Percentiles rank a stretch among this genome's conserved stretches.
Evolutionary conservation across 2,888 invertebrate genomes (phyloP).

Genomic region (Galerucella pusilla): DNA sequence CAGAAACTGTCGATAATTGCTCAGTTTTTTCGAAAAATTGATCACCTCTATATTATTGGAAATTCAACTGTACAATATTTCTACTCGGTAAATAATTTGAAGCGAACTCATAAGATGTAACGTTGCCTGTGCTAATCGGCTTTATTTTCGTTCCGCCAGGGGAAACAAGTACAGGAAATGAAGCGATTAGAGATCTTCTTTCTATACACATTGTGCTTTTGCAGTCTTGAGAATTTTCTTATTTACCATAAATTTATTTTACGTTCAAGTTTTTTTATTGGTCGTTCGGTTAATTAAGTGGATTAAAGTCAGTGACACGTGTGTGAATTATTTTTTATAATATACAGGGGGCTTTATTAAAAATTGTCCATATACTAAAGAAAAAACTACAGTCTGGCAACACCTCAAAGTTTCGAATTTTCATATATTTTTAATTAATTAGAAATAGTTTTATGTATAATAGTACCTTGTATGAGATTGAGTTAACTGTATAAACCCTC

Average conservation of each 20-base stretch:
- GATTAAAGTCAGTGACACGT: slow-evolving; percentile 10
- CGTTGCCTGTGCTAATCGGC: slow-evolving; percentile 12
- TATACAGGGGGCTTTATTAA: too few relatives aligned
- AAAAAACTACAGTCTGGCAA: too few relatives aligned
- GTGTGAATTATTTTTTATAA: background rate
- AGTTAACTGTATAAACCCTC: too few relatives aligned
- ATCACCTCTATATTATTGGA: too few relatives aligned
- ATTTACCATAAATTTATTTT: slow-evolving; percentile 34
- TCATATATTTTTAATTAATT: too few relatives aligned
- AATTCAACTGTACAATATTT: background rate
- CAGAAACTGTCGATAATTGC: too few relatives aligned
- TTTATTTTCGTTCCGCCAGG: slow-evolving; percentile 39
- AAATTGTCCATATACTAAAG: too few relatives aligned
- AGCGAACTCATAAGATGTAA: background rate
- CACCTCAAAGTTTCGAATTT: too few relatives aligned
- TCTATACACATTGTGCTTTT: slow-evolving; percentile 26
- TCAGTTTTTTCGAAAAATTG: too few relatives aligned
- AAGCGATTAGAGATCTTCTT: slow-evolving; percentile 30
- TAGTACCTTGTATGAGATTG: too few relatives aligned
- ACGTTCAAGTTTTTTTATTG: slow-evolving; percentile 13
- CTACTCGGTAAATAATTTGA: background rate
- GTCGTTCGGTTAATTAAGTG: slow-evolving; percentile 21
- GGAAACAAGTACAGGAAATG: slow-evolving; percentile 41
- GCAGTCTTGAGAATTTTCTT: slow-evolving; percentile 28
- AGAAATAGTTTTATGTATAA: too few relatives aligned